phyloP scores from a whole-genome alignment of 2,888 invertebrate species.

The Magallana nippona region DNA sequence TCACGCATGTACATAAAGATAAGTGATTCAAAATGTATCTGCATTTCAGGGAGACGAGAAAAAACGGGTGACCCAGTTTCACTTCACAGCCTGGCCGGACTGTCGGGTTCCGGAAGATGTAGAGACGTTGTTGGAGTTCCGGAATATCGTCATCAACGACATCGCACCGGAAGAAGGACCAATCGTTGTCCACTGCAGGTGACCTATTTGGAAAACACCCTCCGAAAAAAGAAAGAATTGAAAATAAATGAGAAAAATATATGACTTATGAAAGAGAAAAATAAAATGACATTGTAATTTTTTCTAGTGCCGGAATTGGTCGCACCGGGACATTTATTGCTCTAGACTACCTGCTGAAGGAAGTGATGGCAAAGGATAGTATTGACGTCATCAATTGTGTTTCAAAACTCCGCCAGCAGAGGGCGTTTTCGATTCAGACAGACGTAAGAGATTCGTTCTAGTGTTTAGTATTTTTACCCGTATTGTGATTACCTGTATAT shows the following conservation, averaged over 20 bases:
- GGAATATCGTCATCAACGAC: not conserved
- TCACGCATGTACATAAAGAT: not conserved
- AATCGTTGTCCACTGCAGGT: conserved; percentile 40
- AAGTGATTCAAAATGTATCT: not conserved
- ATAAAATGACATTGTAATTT: not conserved
- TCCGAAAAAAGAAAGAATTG: too few species aligned
- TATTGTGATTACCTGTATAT: not conserved
- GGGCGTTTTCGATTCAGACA: conserved; percentile 32
- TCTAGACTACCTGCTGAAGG: conserved; percentile 18
- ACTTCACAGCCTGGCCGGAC: conserved; percentile 38
- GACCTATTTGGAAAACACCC: too few species aligned
- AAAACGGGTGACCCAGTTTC: conserved; percentile 30
- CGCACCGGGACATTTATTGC: conserved; percentile 37
- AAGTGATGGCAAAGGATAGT: not conserved
- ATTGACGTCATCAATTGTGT: conserved; percentile 41
- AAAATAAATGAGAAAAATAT: too few species aligned
- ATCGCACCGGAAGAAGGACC: not conserved
- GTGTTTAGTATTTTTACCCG: not conserved
- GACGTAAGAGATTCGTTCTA: not conserved
- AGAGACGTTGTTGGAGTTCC: not conserved
- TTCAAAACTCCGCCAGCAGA: conserved; percentile 31
- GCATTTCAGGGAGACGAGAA: conserved; percentile 11
- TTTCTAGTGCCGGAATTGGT: conserved; percentile 29
- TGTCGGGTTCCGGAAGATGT: conserved; percentile 11
- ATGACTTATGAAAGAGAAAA: too few species aligned